Evolutionary conservation across 64 coral and sea anemone genomes (phyloP).

Genomic region (Orbicella faveolata): DNA sequence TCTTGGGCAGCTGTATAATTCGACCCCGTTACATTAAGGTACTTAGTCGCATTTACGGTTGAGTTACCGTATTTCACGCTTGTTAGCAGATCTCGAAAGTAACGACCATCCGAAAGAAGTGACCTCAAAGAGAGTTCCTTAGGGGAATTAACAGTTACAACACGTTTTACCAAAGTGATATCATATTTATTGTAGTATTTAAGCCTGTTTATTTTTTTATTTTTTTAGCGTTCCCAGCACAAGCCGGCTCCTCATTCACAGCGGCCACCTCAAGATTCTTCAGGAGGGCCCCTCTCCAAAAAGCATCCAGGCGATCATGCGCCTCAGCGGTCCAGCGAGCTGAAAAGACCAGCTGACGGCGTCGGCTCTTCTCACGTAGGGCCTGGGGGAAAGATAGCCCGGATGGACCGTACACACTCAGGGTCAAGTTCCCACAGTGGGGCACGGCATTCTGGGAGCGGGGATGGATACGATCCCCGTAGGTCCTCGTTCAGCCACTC

Average conservation of each 20-base stretch:
- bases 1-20: not conserved
- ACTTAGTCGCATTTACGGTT: too few relatives aligned
- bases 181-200: too few relatives aligned
- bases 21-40: too few relatives aligned
- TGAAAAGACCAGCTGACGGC: slow-evolving; percentile 36
- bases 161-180: not conserved
- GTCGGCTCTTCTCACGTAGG: slow-evolving; percentile 28
- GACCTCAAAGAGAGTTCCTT: too few relatives aligned
- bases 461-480: slow-evolving; percentile 32
- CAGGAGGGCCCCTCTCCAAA: not conserved
- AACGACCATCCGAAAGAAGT: too few relatives aligned
- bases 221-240: slow-evolving; percentile 27
- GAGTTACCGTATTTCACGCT: too few relatives aligned
- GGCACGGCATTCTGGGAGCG: slow-evolving; percentile 40
- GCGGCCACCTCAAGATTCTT: not conserved
- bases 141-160: not conserved
- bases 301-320: slow-evolving; percentile 32
- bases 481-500: slow-evolving; percentile 27
- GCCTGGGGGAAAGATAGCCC: slow-evolving; percentile 53
- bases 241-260: slow-evolving; percentile 4
- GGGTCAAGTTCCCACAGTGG: slow-evolving; percentile 33
- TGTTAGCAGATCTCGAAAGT: too few relatives aligned
- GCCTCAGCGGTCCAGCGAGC: slow-evolving; percentile 39
- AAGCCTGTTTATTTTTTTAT: not conserved
- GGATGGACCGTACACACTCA: slow-evolving; percentile 45